A percentile compares a stretch with the other conserved stretches of the same genome.
Evolutionary conservation across 2,888 invertebrate genomes (phyloP).

Genomic region (Graphium colonna): DNA sequence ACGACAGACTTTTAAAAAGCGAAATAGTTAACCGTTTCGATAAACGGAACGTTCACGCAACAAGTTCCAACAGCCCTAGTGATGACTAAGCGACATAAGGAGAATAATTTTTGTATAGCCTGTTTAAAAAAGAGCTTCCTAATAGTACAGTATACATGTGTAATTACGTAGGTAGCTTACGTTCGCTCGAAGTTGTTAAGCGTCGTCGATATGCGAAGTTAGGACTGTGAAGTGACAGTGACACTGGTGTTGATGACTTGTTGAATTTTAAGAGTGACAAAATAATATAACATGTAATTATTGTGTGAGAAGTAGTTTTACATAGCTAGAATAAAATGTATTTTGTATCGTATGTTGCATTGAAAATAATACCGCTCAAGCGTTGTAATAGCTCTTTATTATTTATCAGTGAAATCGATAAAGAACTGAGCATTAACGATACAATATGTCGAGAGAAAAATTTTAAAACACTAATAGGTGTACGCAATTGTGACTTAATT

Average conservation of each 20-base stretch:
- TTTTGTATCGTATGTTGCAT: conserved; percentile 41
- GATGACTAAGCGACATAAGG: conserved; percentile 15
- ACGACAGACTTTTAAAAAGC: conserved; percentile 57
- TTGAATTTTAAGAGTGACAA: conserved; percentile 42
- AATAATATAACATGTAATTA: conserved; percentile 40
- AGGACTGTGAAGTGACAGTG: conserved; percentile 28
- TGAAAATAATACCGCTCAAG: conserved; percentile 41
- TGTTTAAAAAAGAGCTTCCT: conserved; percentile 33
- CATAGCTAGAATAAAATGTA: conserved; percentile 44
- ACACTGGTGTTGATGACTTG: conserved; percentile 32
- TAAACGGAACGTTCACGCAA: neutral
- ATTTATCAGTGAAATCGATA: conserved; percentile 33
- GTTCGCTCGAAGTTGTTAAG: conserved; percentile 29
- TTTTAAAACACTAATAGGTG: conserved; percentile 41
- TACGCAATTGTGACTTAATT: conserved; percentile 48
- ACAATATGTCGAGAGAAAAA: conserved; percentile 28
- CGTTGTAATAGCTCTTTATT: conserved; percentile 33
- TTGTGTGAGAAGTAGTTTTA: conserved; percentile 48
- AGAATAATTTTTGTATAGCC: conserved; percentile 33
- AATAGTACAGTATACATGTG: conserved; percentile 25
- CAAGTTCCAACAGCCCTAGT: conserved; percentile 13
- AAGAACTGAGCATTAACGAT: conserved; percentile 40
- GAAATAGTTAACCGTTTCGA: conserved; percentile 16
- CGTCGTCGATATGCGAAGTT: neutral
- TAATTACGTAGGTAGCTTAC: conserved; percentile 30